Conservation (phyloP, 92 coral and sea anemone species). For the Chrysogorgia sp. region DNA sequence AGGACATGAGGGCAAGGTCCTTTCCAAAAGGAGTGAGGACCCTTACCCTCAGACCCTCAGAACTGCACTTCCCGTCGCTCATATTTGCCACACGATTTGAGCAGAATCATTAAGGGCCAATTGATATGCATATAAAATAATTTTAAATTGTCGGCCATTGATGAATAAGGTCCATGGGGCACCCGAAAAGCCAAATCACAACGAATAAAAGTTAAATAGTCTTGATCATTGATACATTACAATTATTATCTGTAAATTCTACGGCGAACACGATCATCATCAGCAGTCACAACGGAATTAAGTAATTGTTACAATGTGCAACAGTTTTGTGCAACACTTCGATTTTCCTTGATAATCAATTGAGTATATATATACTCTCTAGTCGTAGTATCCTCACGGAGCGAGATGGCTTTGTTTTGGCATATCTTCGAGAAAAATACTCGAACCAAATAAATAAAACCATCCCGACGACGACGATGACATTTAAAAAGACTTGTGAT, state of each 20-base stretch:
- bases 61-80: too few species aligned
- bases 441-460: neutral
- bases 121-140: too few species aligned
- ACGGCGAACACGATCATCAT: neutral
- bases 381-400: neutral
- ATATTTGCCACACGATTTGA: too few species aligned
- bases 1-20: too few species aligned
- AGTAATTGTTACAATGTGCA: neutral
- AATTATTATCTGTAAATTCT: slow-evolving; percentile 16
- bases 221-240: slow-evolving; percentile 5
- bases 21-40: too few species aligned
- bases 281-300: neutral
- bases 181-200: slow-evolving; percentile 3
- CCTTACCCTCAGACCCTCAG: too few species aligned
- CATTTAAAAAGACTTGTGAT: slow-evolving; percentile 12
- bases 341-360: slow-evolving; percentile 1
- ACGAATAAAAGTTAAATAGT: slow-evolving; percentile 14
- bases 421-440: neutral
- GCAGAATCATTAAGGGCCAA: too few species aligned
- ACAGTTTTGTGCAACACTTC: neutral
- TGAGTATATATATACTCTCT: neutral
- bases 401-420: neutral
- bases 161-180: too few species aligned
- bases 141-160: too few species aligned
- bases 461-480: neutral